Evolutionary conservation across 2,797 vertebrate genomes (phyloP).

Genomic region (Holocentrus rufus): DNA sequence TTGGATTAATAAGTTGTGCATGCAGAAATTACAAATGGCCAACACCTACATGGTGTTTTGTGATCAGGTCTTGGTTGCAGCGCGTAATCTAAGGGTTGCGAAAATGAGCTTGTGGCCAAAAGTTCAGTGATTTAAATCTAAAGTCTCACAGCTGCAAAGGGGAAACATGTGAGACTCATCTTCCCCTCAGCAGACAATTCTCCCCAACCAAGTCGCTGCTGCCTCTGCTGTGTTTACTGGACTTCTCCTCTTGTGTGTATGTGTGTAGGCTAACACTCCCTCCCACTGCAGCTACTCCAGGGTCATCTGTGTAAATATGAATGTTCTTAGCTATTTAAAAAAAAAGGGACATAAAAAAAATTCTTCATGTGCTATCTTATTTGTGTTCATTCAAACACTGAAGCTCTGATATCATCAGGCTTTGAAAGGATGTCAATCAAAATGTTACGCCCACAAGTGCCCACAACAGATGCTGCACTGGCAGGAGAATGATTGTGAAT

Average conservation of each 20-base stretch:
- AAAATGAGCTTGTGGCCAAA: too few relatives aligned
- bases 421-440: background rate
- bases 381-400: background rate
- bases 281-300: constrained; percentile 29
- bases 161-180: too few relatives aligned
- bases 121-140: too few relatives aligned
- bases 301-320: constrained; percentile 26
- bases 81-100: too few relatives aligned
- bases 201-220: too few relatives aligned
- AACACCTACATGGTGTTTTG: too few relatives aligned
- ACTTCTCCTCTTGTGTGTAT: background rate
- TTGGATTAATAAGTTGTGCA: constrained; percentile 15
- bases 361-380: background rate
- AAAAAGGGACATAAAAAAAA: constrained; percentile 17
- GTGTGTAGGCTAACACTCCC: constrained; percentile 22
- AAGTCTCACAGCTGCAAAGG: too few relatives aligned
- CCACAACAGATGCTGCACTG: background rate
- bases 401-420: background rate
- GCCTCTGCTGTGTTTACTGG: background rate
- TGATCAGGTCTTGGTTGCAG: too few relatives aligned
- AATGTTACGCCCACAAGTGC: too few relatives aligned
- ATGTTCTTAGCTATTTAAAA: constrained; percentile 19
- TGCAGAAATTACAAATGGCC: constrained; percentile 20
- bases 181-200: constrained; percentile 12
- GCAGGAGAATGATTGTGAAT: background rate